Evolutionary conservation across 2,113 vertebrate species (phyloP), one percentile per base, ranked within the genome.

Genomic region (Tragelaphus scriptus): DNA sequence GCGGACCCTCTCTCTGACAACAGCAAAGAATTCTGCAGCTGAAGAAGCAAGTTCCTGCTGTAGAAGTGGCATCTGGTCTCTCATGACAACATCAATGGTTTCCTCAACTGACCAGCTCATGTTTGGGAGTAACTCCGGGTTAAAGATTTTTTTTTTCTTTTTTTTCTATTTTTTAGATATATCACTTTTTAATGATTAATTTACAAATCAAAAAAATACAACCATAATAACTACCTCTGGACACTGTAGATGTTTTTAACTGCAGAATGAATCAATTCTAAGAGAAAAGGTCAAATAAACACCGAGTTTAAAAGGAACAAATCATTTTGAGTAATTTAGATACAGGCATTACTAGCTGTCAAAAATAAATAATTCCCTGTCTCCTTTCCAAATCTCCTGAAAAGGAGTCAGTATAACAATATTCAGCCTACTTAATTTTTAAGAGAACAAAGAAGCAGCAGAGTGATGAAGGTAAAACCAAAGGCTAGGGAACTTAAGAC

Each of bases 261-360:
- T 90, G 53, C 19, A 93, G 63, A 90, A 85, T 92, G 94, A 95
- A 85, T 75, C 12, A 85, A 85, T 61, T 97, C 47, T 90, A 96
- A 82, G 15, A 97, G 58, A 96, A 96, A 95, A 75, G 8, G 11
- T 93, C 36, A 90, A 56, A 91, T 94, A 93, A 95, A 93, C 47
- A 94, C 11, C 59, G 40, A 93, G 7, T 40, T 96, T 92, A 59
- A 94, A 97, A 94, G n/a, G 93, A 97, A 94, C 75, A 96, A 93
- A 58, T 82, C 58, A 93, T 88, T 96, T 65, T 91, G 51, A 88
- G 68, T 36, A 71, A 55, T 88, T 59, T 49, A 85, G 23, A 86
- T 40, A 92, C 1, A 87, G 40, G 63, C 14, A 77, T 92, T 63
- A 85, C 56, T 61, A 56, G 56, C 19, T 77, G 53, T 84, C 91